Evolutionary conservation across 2,113 vertebrate genomes (phyloP), one percentile per base, ranked within the genome.

Genomic region (Epinephelus moara): DNA sequence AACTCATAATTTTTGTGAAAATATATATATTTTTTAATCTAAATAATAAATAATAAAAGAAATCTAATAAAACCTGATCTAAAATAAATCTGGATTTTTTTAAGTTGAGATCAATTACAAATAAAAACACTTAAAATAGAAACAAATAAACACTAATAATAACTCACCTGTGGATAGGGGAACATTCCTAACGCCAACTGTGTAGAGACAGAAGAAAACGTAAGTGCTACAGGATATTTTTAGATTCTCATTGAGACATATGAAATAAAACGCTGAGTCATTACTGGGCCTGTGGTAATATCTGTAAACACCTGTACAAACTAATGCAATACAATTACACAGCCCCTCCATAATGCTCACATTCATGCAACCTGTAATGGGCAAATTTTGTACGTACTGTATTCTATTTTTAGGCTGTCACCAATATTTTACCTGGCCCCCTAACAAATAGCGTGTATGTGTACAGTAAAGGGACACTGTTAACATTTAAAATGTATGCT

Each of bases 111-210:
- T 15, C 1, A 3, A 56, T 3, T 47, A 55, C 5, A 49, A 33
- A 55, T 4, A 40, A 40, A 45, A 9, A 12, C 11, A 45, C 1
- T 14, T 23, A 25, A 55, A 47, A 57, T 13, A 42, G 3, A 5
- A 27, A 61, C 56, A 62, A 40, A 50, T 45, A 0, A 57, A 92
- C 89, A 94, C 93, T 95, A 91, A 94, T 94, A 95, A 88, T 82
- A 91, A 96, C 97, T 97, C 95, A 99, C 98, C 98, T 99, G 98
- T 96, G 98, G 97, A 95, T 99, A 99, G 81, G 98, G 98, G 95
- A 99, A 99, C 95, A 97, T 97, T 94, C 97, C 98, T 89, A 99
- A 96, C 67, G 97, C 98, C 95, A 99, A 95, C 98, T 99, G 96
- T 91, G 87, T 91, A 94, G 90, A 94, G 88, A 96, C 93, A 89